A percentile compares a stretch with the other conserved stretches of the same genome.
Evolutionary conservation across 2,113 vertebrate genomes (phyloP).

Genomic region (Cnemophilus loriae): DNA sequence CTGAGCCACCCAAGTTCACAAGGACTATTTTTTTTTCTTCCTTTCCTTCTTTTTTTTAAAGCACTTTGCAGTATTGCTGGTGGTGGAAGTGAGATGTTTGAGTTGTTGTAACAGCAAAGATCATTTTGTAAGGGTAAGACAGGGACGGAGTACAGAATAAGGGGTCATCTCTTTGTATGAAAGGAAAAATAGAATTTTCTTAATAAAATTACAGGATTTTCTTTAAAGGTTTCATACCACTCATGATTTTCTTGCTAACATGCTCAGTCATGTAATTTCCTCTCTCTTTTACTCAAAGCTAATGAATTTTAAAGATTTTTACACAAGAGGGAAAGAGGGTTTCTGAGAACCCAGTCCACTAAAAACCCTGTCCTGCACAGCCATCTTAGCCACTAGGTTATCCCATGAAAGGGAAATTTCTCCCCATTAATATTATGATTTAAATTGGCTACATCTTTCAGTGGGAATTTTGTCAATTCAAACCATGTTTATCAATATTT

Average conservation of each 20-base stretch:
- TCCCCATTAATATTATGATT: background rate
- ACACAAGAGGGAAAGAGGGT: background rate
- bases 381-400: background rate
- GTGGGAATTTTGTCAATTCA: background rate
- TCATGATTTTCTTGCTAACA: background rate
- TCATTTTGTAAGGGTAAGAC: background rate
- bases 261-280: background rate
- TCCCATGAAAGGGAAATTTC: background rate
- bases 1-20: background rate
- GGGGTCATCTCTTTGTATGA: background rate
- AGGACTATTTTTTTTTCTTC: background rate
- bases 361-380: background rate
- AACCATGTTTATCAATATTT: background rate
- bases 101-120: background rate
- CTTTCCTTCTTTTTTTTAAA: background rate
- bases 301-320: background rate
- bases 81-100: background rate
- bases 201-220: rapidly evolving
- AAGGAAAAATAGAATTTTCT: background rate
- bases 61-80: background rate
- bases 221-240: background rate
- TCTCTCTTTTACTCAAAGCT: background rate
- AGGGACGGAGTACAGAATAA: background rate
- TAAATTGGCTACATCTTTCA: background rate
- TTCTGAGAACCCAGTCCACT: background rate